Base-by-base conservation (phyloP, 2,797 vertebrate species). In the Limnodromus scolopaceus region DNA sequence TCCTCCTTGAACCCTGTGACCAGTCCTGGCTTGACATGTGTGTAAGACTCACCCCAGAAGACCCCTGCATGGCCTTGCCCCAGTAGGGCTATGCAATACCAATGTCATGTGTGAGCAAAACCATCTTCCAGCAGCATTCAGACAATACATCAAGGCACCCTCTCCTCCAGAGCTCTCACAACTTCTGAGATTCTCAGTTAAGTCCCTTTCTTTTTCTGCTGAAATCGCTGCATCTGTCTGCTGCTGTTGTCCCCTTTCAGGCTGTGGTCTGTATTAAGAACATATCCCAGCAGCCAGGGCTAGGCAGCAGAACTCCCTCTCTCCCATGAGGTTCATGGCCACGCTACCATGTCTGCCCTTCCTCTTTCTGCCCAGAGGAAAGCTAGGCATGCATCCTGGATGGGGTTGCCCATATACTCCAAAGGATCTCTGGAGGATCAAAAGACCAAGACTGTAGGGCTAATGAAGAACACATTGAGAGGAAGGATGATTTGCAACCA, bases 41-140 rank as follows among this genome's bases (percentile, higher is more conserved):
- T 58, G 7, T 30, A 36, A 71, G 46, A 63, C 22, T 69, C 23
- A 39, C 12, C 16, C 34, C 18, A 39, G 27, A 70, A 70, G 19
- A 61, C 7, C 2, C 7, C 48, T 66, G 20, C 0, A 0, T 55
- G 36, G 10, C 8, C 3, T 15, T n/a, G 11, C 4, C 18, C 6
- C 27, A 20, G 27, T 5, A 70, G 10, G 27, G 4, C 22, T 79
- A 11, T 51, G 39, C 5, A 1, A 3, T 3, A 16, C 23, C 36
- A 49, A 7, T 11, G 18, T 6, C 43, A 18, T 4, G 0, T 10
- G 36, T 41, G 48, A 78, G 19, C 0, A 1, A 6, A 77, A 53
- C 2, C 30, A 28, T 14, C 27, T 39, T 58, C 28, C 5, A 64
- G 4, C 3, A 4, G 7, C 39, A 55, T 24, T 66, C 38, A 75